These are phyloP conservation scores for Paramormyrops hopkinsi DNA, from an alignment of 2,797 vertebrate species.

Conservation along the genomic window DNA sequence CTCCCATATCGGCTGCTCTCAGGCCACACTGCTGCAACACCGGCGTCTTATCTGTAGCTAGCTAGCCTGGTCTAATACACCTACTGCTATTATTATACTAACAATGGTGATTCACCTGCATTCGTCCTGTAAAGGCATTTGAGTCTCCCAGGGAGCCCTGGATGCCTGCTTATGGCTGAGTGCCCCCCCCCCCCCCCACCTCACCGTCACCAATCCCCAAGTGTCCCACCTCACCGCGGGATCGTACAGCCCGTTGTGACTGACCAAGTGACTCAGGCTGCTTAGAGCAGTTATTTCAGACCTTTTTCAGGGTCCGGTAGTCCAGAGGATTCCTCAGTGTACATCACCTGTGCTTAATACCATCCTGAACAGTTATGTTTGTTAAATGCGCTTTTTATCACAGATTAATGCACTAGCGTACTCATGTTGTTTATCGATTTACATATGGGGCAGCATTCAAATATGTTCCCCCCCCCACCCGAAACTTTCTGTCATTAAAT, in stretches of 20 bases:
- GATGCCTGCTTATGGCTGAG: background rate
- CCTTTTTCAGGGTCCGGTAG: background rate
- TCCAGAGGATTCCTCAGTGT: background rate
- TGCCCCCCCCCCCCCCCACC: background rate
- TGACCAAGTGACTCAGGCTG: background rate
- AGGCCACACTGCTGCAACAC: background rate
- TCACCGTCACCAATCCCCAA: background rate
- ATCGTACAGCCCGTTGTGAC: background rate
- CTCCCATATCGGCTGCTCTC: background rate
- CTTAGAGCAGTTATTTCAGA: background rate
- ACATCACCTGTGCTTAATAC: background rate
- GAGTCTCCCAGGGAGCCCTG: too few relatives aligned
- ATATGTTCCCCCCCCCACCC: background rate
- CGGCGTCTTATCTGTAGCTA: background rate
- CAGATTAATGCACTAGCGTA: background rate
- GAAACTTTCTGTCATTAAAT: background rate
- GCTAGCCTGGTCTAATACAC: background rate
- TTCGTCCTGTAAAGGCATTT: background rate
- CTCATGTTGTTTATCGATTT: background rate
- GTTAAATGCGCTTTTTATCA: background rate
- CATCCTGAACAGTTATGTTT: background rate
- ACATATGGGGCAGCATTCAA: background rate
- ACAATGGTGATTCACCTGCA: background rate
- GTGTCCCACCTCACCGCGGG: background rate
- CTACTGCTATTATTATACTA: background rate